These are phyloP conservation scores for Leptinotarsa texana DNA, from an alignment of 1,140 invertebrate genomes.

Conservation along the genomic window DNA sequence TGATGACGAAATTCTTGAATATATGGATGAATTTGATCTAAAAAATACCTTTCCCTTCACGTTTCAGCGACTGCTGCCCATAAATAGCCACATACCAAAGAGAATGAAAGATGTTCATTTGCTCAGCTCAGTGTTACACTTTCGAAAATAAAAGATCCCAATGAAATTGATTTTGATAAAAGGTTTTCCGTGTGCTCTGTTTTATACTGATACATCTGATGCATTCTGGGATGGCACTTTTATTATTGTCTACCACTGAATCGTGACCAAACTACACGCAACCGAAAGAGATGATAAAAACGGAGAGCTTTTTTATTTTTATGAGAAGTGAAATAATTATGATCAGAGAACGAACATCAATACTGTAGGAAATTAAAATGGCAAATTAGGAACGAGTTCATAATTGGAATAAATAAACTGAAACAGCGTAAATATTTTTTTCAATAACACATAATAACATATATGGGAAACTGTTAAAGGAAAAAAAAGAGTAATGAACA, in stretches of 20 bases:
- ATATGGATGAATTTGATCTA: too few species aligned
- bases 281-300: conserved; percentile 4
- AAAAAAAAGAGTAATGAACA: too few species aligned
- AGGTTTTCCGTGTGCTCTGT: conserved; percentile 1
- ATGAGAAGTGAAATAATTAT: background rate
- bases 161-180: background rate
- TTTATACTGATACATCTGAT: background rate
- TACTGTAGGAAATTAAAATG: background rate
- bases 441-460: too few species aligned
- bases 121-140: background rate
- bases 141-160: background rate
- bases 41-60: too few species aligned
- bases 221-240: conserved; percentile 1
- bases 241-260: background rate
- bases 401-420: too few species aligned
- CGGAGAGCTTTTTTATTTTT: background rate
- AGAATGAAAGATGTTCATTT: too few species aligned
- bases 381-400: background rate
- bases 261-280: background rate
- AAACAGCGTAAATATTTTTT: too few species aligned
- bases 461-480: too few species aligned
- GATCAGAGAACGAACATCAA: background rate
- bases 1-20: too few species aligned
- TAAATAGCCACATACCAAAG: too few species aligned
- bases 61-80: too few species aligned